Evolutionary conservation across 1,140 invertebrate genomes (phyloP).

Genomic region (Plutomurus gul): DNA sequence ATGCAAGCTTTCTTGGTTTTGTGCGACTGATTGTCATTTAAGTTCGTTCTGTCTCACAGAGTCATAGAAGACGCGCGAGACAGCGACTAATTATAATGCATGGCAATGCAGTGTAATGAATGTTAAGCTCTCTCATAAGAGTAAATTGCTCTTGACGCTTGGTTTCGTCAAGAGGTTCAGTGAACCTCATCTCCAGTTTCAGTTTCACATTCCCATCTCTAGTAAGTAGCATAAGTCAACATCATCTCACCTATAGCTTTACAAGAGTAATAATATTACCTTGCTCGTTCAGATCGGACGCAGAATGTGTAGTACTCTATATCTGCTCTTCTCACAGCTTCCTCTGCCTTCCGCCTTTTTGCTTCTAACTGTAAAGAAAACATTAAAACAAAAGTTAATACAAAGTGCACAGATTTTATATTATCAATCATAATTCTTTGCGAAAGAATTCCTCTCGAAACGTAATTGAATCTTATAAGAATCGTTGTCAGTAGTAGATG

Average conservation of each 20-base stretch:
- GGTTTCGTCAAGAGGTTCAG: constrained; percentile 24
- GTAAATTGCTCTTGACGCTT: constrained; percentile 12
- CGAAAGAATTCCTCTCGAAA: too few relatives aligned
- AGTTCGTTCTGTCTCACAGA: too few relatives aligned
- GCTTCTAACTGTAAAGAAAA: constrained; percentile 71
- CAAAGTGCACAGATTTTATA: constrained; percentile 7
- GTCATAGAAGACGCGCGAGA: too few relatives aligned
- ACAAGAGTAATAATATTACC: too few relatives aligned
- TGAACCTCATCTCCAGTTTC: constrained; percentile 25
- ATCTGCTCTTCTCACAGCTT: constrained; percentile 85
- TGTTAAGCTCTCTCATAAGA: neutral
- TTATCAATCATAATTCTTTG: too few relatives aligned
- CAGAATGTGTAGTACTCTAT: constrained; percentile 91
- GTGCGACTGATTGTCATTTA: too few relatives aligned
- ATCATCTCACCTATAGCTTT: neutral
- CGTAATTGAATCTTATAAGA: too few relatives aligned
- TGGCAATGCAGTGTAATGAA: too few relatives aligned
- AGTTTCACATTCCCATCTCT: constrained; percentile 6
- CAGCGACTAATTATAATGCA: too few relatives aligned
- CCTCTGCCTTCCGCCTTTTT: constrained; percentile 87
- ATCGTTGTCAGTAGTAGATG: too few relatives aligned
- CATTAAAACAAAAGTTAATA: constrained; percentile 36
- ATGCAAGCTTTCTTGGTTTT: too few relatives aligned
- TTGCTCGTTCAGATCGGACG: constrained; percentile 82
- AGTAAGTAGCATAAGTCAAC: too few relatives aligned